A percentile compares a stretch with the other conserved stretches of the same genome.
Conservation (phyloP, 1,140 invertebrate genomes). For the Schlechtendalia chinensis region DNA sequence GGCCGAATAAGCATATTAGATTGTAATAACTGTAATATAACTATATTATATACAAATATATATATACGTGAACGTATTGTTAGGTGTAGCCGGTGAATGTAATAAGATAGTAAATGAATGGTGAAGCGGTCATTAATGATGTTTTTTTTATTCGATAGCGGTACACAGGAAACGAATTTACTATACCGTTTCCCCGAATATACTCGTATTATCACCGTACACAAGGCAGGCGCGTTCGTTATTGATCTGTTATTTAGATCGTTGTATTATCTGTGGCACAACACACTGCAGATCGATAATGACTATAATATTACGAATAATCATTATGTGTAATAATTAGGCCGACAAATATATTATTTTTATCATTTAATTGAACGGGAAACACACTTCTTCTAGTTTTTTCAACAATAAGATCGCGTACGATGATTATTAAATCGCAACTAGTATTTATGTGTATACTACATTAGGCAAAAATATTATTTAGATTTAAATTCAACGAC, state of each 20-base stretch:
- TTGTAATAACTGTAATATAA: no score
- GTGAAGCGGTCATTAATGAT: slow-evolving; percentile 1
- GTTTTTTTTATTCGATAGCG: slow-evolving; percentile 23
- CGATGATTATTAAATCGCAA: not conserved
- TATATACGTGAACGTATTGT: not conserved
- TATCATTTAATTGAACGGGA: slow-evolving; percentile 11
- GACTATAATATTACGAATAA: not conserved
- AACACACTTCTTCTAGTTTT: slow-evolving; percentile 20
- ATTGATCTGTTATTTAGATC: not conserved
- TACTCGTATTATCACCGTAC: not conserved
- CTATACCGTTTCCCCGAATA: slow-evolving; percentile 11
- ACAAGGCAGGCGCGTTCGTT: not conserved
- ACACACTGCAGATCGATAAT: slow-evolving; percentile 40
- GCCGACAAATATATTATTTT: slow-evolving; percentile 25
- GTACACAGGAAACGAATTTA: slow-evolving; percentile 31
- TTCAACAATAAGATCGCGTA: not conserved
- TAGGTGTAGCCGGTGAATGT: not conserved
- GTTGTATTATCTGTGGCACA: not conserved
- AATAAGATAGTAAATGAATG: not conserved
- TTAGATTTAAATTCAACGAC: slow-evolving; percentile 13
- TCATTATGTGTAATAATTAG: slow-evolving; percentile 26
- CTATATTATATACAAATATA: not conserved
- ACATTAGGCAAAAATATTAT: not conserved
- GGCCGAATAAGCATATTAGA: not conserved
- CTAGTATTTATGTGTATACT: no score